Evolutionary conservation across 2,888 invertebrate genomes (phyloP).

Genomic region (Erebia ligea): DNA sequence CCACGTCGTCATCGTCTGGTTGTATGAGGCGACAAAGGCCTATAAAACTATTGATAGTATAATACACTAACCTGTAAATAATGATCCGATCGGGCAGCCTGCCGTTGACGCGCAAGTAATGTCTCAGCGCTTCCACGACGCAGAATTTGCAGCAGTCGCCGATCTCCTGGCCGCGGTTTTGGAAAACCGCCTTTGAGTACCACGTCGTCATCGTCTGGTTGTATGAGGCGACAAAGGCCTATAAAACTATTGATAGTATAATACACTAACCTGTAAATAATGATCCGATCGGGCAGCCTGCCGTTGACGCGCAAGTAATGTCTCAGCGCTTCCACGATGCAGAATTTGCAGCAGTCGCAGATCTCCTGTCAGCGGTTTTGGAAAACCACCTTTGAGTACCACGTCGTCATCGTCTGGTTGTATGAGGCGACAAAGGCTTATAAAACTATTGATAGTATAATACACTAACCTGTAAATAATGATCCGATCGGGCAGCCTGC

Average conservation of each 20-base stretch:
- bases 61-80: conserved; percentile 86
- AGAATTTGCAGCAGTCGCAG: conserved; percentile 87
- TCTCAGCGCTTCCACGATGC: conserved; percentile 87
- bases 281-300: too few species aligned
- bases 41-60: conserved; percentile 85
- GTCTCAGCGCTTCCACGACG: conserved; percentile 86
- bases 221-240: conserved; percentile 92
- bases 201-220: conserved; percentile 90
- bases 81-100: conserved; percentile 90
- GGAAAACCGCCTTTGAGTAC: conserved; percentile 89
- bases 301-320: conserved; percentile 87
- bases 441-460: conserved; percentile 86
- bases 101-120: conserved; percentile 86
- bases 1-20: conserved; percentile 90
- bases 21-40: conserved; percentile 91
- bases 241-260: conserved; percentile 85
- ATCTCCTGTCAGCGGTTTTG: conserved; percentile 90
- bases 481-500: conserved; percentile 89
- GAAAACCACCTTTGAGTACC: conserved; percentile 89
- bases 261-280: conserved; percentile 87
- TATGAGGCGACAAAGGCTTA: conserved; percentile 91
- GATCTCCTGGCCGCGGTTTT: conserved; percentile 89
- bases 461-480: conserved; percentile 88
- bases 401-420: conserved; percentile 89
- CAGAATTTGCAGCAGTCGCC: conserved; percentile 88